phyloP scores from a whole-genome alignment of 23 tunicate species.

The Phallusia fumigata region DNA sequence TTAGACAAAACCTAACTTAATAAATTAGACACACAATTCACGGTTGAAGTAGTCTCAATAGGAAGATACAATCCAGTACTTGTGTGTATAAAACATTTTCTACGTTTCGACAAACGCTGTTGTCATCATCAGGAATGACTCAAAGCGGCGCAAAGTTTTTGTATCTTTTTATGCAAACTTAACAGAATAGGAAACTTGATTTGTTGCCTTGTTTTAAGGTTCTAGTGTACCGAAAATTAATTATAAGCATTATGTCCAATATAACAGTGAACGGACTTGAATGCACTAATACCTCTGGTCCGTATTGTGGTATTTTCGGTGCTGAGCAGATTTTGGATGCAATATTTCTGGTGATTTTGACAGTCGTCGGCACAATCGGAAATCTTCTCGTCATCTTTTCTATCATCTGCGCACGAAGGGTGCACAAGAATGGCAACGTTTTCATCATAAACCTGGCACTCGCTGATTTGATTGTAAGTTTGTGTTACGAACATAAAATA shows the following conservation, averaged over 20 bases:
- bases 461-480: conserved; percentile 66
- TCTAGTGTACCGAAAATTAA: no score
- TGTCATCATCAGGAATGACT: no score
- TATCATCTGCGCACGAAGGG: conserved; percentile 50
- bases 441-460: conserved; percentile 85
- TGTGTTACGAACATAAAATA: not conserved
- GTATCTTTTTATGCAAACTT: no score
- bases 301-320: not conserved
- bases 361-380: conserved; percentile 65
- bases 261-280: not conserved
- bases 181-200: no score
- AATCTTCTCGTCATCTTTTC: conserved; percentile 84
- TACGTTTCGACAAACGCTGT: no score
- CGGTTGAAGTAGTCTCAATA: no score
- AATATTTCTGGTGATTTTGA: conserved; percentile 49
- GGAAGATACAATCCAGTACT: no score
- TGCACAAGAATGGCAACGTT: conserved; percentile 78
- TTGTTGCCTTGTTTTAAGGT: no score
- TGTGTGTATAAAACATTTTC: no score
- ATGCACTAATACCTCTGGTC: not conserved
- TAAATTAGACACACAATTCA: no score
- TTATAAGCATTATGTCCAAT: not conserved
- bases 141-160: no score
- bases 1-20: no score
- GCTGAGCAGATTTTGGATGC: conserved; percentile 44